phyloP scores from a whole-genome alignment of 2,797 vertebrate genomes.

The Austrolebias charrua region DNA sequence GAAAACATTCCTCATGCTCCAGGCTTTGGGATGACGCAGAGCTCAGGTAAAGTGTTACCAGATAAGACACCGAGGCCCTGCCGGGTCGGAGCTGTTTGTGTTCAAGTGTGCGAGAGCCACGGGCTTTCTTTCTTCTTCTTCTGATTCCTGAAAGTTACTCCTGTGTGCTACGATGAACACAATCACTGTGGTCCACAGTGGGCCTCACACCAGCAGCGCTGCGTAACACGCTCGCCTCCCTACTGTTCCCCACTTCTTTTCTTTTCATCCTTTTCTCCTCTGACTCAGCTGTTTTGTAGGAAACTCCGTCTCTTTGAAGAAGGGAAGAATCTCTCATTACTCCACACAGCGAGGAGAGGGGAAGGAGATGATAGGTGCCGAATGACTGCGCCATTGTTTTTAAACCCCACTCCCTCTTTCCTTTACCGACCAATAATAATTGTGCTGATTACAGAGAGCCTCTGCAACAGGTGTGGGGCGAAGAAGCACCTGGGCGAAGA shows the following conservation, averaged over 20 bases:
- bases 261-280: conserved; percentile 76
- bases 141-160: conserved; percentile 66
- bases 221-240: conserved; percentile 65
- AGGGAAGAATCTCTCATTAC: conserved; percentile 85
- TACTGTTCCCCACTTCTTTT: conserved; percentile 63
- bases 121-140: conserved; percentile 42
- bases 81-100: conserved; percentile 59
- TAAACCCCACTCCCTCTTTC: conserved; percentile 37
- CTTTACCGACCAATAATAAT: conserved; percentile 76
- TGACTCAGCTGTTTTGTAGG: conserved; percentile 86
- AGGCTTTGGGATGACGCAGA: conserved; percentile 60
- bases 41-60: conserved; percentile 69
- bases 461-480: conserved; percentile 81
- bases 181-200: conserved; percentile 73
- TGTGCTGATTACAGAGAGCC: conserved; percentile 85
- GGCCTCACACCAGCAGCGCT: conserved; percentile 70
- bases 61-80: conserved; percentile 50
- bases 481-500: conserved; percentile 78
- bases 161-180: conserved; percentile 65
- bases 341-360: conserved; percentile 72
- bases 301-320: conserved; percentile 84
- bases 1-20: conserved; percentile 46
- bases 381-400: conserved; percentile 84
- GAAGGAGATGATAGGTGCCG: conserved; percentile 78
- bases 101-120: conserved; percentile 56